Base-by-base conservation (phyloP, 2,888 invertebrate species). In the Sepiola atlantica region DNA sequence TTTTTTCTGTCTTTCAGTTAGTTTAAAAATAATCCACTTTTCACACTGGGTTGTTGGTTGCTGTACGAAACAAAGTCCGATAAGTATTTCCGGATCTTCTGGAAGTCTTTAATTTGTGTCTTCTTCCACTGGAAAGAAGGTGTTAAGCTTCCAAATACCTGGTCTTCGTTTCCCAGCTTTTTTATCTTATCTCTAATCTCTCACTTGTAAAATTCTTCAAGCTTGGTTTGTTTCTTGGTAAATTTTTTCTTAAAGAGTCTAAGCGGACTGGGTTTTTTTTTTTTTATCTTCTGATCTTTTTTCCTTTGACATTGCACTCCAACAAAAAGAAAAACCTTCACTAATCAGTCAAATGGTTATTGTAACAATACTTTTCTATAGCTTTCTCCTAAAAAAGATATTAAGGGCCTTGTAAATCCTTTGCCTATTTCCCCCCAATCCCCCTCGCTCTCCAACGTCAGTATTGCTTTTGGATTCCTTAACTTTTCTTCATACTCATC, bases 41-140 rank as follows among this genome's bases (percentile, higher is more conserved):
- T 77, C 61, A 77, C 18, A n/a, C 77, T 77, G 77, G 77, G 77
- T 77, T 28, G n/a, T 28, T 28, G 77, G 77, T 77, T 77, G 12
- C 77, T 77, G 12, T n/a, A 77, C 28, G 77, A n/a, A 32, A n/a
- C n/a, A 32, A 14, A 77, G 32, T 32, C 32, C 77, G 14, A n/a
- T 77, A n/a, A 77, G 10, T 61, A 21, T 61, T 77, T 28, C 8
- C 4, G 14, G 28, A 10, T 28, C 28, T 14, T 77, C 77, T 77
- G 12, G 0, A 28, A 0, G 12, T 12, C 24, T 28, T 10, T 24
- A 21, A 21, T 10, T 1, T 24, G 10, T 8, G 1, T 8, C 8
- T 61, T 28, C 61, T 28, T n/a, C 0, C 12, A n/a, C 12, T 6
- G n/a, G n/a, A n/a, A n/a, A n/a, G 21, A 77, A 77, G 77, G n/a